A percentile compares a stretch with the other conserved stretches of the same genome.
These are phyloP conservation scores for Cephus sareptanus DNA, from an alignment of 2,888 invertebrate species.

Conservation along the genomic window DNA sequence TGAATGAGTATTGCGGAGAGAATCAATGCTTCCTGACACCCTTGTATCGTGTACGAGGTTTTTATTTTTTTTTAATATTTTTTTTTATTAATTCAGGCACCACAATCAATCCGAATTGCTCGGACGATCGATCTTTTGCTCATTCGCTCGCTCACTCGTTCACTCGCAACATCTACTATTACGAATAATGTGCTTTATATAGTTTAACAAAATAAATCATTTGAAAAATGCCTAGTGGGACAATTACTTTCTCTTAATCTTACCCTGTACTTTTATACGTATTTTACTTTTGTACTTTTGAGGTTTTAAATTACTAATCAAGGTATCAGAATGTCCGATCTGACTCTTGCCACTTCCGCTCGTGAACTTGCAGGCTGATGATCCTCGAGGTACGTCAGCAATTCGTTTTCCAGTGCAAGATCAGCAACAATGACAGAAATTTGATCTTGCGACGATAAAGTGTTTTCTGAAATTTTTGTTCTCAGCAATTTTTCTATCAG, in stretches of 20 bases:
- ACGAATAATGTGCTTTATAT: slow-evolving; percentile 57
- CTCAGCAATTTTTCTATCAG: background rate
- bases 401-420: background rate
- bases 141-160: slow-evolving; percentile 49
- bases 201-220: slow-evolving; percentile 55
- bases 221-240: slow-evolving; percentile 34
- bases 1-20: background rate
- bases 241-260: background rate
- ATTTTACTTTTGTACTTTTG: background rate
- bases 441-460: background rate
- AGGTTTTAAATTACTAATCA: background rate
- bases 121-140: slow-evolving; percentile 21
- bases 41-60: background rate
- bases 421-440: background rate
- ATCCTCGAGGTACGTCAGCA: background rate
- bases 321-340: background rate
- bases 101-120: background rate
- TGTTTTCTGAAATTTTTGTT: background rate
- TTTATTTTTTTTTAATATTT: background rate
- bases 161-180: slow-evolving; percentile 45
- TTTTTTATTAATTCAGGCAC: background rate
- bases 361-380: background rate
- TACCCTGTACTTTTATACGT: background rate
- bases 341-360: background rate
- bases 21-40: background rate